These are phyloP conservation scores for Sterna hirundo DNA, from an alignment of 2,113 vertebrate genomes.

Conservation along the genomic window DNA sequence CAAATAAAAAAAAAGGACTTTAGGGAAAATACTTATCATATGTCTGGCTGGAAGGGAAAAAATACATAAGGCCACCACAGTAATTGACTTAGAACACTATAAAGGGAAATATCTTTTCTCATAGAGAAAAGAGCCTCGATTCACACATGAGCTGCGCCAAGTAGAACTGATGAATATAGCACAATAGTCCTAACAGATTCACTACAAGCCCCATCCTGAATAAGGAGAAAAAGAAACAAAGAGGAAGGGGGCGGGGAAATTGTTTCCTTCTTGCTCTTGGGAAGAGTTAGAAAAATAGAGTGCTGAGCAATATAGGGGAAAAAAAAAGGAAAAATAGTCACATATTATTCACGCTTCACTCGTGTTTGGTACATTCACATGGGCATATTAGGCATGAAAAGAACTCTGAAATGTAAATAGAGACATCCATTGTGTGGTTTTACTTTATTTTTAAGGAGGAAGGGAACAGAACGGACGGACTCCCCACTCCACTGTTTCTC, in stretches of 20 bases:
- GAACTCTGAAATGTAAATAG: conserved; percentile 37
- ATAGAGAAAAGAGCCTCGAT: not conserved
- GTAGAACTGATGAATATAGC: conserved; percentile 12
- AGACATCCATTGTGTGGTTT: conserved; percentile 16
- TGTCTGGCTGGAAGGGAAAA: not conserved
- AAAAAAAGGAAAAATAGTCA: not conserved
- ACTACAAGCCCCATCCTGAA: not conserved
- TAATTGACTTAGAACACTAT: not conserved
- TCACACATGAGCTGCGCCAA: not conserved
- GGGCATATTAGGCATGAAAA: conserved; percentile 30
- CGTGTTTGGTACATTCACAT: conserved; percentile 5
- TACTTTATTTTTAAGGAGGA: conserved; percentile 2
- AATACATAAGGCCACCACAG: not conserved
- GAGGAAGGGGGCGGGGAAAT: conserved; percentile 1
- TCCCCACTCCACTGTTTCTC: not conserved
- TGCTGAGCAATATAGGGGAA: not conserved
- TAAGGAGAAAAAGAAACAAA: conserved; percentile 24
- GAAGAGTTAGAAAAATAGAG: conserved; percentile 33
- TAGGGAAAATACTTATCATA: not conserved
- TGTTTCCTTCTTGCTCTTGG: conserved; percentile 26
- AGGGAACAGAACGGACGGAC: not conserved
- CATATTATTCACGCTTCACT: conserved; percentile 22
- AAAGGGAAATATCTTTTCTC: conserved; percentile 22
- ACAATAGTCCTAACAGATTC: conserved; percentile 32
- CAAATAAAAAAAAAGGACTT: not conserved